These are phyloP conservation scores for Aphodius granarius DNA, from an alignment of 2,888 invertebrate species.

Conservation along the genomic window DNA sequence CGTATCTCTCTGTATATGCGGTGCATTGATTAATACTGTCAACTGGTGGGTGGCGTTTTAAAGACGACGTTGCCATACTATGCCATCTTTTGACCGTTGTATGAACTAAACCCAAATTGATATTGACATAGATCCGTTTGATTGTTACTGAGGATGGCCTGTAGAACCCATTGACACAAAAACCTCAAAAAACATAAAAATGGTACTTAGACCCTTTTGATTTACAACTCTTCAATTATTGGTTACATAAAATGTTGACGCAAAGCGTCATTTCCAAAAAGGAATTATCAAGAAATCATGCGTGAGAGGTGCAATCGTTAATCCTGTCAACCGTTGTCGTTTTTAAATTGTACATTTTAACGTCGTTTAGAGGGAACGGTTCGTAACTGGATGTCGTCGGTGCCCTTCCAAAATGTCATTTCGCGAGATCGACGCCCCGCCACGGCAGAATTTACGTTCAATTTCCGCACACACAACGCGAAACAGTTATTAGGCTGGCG, in stretches of 20 bases:
- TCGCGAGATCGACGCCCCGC: background rate
- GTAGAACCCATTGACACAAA: no score
- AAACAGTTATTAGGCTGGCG: conserved; percentile 40
- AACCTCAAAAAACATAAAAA: no score
- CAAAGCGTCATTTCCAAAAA: background rate
- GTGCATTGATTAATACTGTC: no score
- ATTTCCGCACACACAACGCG: conserved; percentile 38
- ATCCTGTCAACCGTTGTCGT: background rate
- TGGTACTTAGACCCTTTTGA: no score
- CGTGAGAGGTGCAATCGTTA: background rate
- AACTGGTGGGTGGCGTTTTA: no score
- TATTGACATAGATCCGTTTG: no score
- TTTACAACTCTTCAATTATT: no score
- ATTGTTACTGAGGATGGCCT: no score
- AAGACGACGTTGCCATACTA: no score
- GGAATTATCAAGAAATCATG: background rate
- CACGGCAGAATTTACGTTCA: conserved; percentile 32
- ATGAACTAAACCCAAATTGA: no score
- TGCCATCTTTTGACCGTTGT: no score
- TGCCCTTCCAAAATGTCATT: conserved; percentile 10
- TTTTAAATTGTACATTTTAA: conserved; percentile 11
- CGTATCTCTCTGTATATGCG: no score
- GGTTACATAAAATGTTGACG: background rate
- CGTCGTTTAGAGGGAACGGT: background rate
- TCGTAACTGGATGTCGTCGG: background rate